A percentile compares a stretch with the other conserved stretches of the same genome.
These are phyloP conservation scores for Asobara japonica DNA, from an alignment of 1,140 invertebrate genomes.

Conservation along the genomic window DNA sequence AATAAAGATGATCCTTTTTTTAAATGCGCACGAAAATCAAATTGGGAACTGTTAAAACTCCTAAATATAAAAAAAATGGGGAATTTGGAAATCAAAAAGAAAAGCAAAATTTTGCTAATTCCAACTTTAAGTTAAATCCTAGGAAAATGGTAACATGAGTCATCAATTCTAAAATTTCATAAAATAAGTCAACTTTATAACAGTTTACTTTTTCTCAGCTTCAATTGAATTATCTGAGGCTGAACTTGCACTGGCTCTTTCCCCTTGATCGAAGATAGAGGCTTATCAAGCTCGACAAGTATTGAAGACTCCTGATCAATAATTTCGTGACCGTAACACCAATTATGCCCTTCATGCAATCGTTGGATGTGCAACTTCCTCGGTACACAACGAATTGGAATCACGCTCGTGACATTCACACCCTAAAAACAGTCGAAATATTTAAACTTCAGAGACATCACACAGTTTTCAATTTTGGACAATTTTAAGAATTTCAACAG, in stretches of 20 bases:
- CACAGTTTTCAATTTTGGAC: too few species aligned
- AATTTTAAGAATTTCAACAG: too few species aligned
- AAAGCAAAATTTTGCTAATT: too few species aligned
- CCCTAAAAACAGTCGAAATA: conserved; percentile 24
- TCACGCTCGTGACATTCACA: conserved; percentile 15
- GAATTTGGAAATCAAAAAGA: neutral
- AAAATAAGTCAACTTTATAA: too few species aligned
- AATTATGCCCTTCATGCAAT: conserved; percentile 26
- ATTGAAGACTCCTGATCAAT: conserved; percentile 32
- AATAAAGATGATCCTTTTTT: too few species aligned
- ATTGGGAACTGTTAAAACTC: too few species aligned
- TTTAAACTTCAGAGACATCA: too few species aligned
- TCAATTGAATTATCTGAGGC: conserved; percentile 47
- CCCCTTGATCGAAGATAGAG: conserved; percentile 39
- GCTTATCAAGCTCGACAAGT: conserved; percentile 33
- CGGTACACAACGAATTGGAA: conserved; percentile 43
- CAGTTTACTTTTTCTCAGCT: conserved; percentile 47
- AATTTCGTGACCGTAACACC: conserved; percentile 43
- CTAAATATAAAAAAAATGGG: neutral
- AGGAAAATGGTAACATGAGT: too few species aligned
- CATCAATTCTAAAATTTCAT: neutral
- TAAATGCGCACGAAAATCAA: neutral
- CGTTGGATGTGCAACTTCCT: conserved; percentile 37
- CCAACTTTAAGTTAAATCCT: too few species aligned
- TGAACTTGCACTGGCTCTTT: conserved; percentile 46